Percentiles rank a stretch among this genome's conserved stretches.
Conservation (phyloP, 2,113 vertebrate species). For the Opisthocomus hoazin region DNA sequence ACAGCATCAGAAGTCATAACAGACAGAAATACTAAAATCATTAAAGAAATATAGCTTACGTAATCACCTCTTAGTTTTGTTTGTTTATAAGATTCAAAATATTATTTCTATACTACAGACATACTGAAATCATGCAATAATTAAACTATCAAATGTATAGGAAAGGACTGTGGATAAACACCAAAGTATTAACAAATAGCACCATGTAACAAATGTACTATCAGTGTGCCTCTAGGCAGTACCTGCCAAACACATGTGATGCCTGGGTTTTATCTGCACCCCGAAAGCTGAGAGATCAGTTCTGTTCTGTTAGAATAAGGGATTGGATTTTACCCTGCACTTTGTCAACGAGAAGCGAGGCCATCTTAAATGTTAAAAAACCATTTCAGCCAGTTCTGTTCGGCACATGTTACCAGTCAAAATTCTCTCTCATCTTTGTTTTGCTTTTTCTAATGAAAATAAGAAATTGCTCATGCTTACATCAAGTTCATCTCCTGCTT, state of each 20-base stretch:
- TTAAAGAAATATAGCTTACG: not conserved
- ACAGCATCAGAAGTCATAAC: not conserved
- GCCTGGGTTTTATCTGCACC: not conserved
- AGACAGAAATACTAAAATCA: not conserved
- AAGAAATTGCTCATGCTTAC: not conserved
- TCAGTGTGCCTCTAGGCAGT: not conserved
- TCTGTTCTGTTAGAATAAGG: not conserved
- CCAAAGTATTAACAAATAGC: not conserved
- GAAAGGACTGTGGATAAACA: not conserved
- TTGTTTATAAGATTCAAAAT: not conserved
- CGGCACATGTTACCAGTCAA: not conserved
- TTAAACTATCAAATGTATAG: not conserved
- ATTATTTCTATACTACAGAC: not conserved
- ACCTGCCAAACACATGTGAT: not conserved
- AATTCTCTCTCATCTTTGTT: not conserved
- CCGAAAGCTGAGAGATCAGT: not conserved
- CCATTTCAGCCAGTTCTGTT: not conserved
- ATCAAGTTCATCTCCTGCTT: not conserved
- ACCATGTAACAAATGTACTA: fast-evolving
- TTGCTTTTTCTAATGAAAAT: not conserved
- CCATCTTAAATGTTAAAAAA: not conserved
- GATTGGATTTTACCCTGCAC: not conserved
- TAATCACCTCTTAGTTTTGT: not conserved
- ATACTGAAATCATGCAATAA: not conserved
- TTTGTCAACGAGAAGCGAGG: not conserved